Base-by-base conservation (phyloP, 2,888 invertebrate genomes). In the Clepsis dumicolana region DNA sequence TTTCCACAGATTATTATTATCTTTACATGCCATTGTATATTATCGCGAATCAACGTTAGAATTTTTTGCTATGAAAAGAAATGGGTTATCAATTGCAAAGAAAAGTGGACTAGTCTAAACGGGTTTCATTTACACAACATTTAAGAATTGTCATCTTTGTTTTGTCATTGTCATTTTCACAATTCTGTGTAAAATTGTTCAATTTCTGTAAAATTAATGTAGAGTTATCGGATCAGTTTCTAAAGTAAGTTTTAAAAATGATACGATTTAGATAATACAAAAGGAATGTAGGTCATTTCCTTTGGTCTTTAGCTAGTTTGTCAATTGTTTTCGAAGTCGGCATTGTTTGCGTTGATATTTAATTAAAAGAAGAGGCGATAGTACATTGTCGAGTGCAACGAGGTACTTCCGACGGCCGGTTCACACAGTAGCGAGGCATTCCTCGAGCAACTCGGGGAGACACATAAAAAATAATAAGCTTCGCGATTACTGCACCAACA, bases 401-500 rank as follows among this genome's bases (percentile, higher is more conserved):
- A 24, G 25, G 25, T 29, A 53, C 50, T 64, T 64, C 59, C 41
- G 32, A 68, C 57, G 63, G 32, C 60, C 10, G 62, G 70, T 71
- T 71, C 72, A 75, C 69, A 70, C 73, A 71, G 71, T 63, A 66
- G 65, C 70, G 71, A 71, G 71, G 77, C 74, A 74, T 79, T 80
- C 77, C 74, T 74, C 73, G 78, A 73, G 74, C 77, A 75, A 79
- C 77, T 75, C 75, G 78, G 78, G 80, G 81, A 83, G 81, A 81
- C 86, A 86, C 90, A 91, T 92, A 92, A 92, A 93, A 92, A 91
- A 92, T 91, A 92, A 92, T 91, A 92, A 90, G 89, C 81, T 83
- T 72, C 80, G 77, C 87, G 88, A 87, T 91, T 85, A 87, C 86
- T 79, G 81, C 84, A 77, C 78, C 18, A 48, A 5, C 25, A 59